Percentiles rank a stretch among this genome's conserved stretches.
These are phyloP conservation scores for Gnathonemus longibarbis DNA, from an alignment of 2,113 vertebrate species.

Conservation along the genomic window DNA sequence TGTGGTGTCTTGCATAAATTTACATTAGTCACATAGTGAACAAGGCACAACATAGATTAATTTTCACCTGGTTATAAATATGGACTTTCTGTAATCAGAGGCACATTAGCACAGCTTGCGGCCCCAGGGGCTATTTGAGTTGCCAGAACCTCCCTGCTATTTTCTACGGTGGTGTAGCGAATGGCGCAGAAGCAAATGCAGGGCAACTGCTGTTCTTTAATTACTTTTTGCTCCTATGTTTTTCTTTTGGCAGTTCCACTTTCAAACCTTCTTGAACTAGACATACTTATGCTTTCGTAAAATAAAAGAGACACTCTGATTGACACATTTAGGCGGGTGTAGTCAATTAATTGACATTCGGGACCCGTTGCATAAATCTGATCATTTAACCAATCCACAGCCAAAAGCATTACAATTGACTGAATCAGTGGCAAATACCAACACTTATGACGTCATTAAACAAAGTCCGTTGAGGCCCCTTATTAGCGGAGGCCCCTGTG, in stretches of 20 bases:
- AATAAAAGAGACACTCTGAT: background rate
- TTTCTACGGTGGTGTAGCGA: background rate
- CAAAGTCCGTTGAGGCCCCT: background rate
- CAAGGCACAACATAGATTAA: slow-evolving; percentile 6
- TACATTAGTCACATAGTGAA: background rate
- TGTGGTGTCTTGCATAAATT: background rate
- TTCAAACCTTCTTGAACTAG: background rate
- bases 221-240: background rate
- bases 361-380: background rate
- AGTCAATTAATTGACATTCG: background rate
- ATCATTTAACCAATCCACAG: background rate
- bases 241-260: background rate
- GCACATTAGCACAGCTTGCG: background rate
- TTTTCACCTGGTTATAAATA: background rate
- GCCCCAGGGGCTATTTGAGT: background rate
- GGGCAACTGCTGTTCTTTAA: background rate
- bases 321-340: background rate
- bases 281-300: background rate
- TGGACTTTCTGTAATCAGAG: background rate
- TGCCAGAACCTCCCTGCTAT: background rate
- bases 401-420: background rate
- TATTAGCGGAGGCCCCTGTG: background rate
- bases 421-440: background rate
- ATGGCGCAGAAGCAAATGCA: background rate
- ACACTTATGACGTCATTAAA: background rate